A percentile compares a stretch with the other conserved stretches of the same genome.
Conservation (phyloP, 1,140 invertebrate species). For the Eriocheir sinensis region DNA sequence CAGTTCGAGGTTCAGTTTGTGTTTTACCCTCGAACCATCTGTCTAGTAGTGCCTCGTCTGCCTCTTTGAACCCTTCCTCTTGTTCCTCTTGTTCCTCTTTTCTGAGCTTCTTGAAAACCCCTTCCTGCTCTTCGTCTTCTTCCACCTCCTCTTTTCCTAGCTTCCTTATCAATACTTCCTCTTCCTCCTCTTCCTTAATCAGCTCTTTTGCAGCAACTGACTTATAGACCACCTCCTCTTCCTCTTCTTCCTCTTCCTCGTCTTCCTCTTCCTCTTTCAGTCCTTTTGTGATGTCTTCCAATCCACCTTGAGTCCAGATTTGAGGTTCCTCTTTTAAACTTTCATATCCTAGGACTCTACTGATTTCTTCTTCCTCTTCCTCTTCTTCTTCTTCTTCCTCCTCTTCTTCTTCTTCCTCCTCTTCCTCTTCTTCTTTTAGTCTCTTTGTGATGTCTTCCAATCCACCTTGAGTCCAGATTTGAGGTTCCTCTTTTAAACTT, state of each 20-base stretch:
- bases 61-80: no score
- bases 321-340: no score
- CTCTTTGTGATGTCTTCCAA: background rate
- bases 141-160: no score
- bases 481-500: background rate
- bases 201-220: no score
- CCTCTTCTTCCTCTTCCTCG: background rate
- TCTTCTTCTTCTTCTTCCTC: background rate
- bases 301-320: no score
- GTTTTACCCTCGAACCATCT: background rate
- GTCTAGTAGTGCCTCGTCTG: background rate
- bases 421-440: background rate
- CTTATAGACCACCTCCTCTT: background rate
- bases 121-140: no score
- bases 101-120: no score
- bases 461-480: background rate
- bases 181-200: no score
- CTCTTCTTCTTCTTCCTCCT: background rate
- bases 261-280: background rate
- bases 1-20: background rate
- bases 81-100: no score
- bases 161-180: no score
- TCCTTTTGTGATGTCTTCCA: no score
- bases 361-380: background rate
- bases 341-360: no score